These are phyloP conservation scores for Agrenia bidenticulata DNA, from an alignment of 2,888 invertebrate species.

Conservation along the genomic window DNA sequence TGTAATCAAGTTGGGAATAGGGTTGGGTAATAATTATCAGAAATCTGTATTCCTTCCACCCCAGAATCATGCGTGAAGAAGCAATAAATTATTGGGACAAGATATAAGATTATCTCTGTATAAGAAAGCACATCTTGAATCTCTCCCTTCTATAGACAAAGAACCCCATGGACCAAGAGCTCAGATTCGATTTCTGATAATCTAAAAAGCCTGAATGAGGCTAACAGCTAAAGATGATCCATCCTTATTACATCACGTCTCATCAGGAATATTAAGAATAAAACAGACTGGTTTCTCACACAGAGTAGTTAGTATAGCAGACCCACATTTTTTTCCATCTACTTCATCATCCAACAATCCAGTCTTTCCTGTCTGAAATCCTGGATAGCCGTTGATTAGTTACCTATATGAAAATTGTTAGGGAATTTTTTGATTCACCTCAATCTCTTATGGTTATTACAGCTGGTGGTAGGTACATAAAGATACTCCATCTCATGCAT, in stretches of 20 bases:
- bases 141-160: no score
- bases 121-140: no score
- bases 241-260: slow-evolving; percentile 19
- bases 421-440: no score
- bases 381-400: slow-evolving; percentile 7
- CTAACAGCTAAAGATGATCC: background rate
- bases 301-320: slow-evolving; percentile 1
- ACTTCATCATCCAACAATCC: slow-evolving; percentile 9
- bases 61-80: slow-evolving; percentile 44
- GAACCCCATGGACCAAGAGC: background rate
- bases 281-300: slow-evolving; percentile 4
- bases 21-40: slow-evolving; percentile 40
- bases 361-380: slow-evolving; percentile 2
- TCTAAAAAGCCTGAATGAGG: background rate
- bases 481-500: no score
- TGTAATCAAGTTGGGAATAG: slow-evolving; percentile 43
- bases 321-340: slow-evolving; percentile 3
- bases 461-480: no score
- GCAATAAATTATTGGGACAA: slow-evolving; percentile 48
- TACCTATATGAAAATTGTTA: no score
- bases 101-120: background rate
- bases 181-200: background rate
- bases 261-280: slow-evolving; percentile 20
- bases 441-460: no score
- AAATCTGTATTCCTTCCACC: slow-evolving; percentile 42